These are phyloP conservation scores for Baccha elongata DNA, from an alignment of 2,888 invertebrate genomes.

Conservation along the genomic window DNA sequence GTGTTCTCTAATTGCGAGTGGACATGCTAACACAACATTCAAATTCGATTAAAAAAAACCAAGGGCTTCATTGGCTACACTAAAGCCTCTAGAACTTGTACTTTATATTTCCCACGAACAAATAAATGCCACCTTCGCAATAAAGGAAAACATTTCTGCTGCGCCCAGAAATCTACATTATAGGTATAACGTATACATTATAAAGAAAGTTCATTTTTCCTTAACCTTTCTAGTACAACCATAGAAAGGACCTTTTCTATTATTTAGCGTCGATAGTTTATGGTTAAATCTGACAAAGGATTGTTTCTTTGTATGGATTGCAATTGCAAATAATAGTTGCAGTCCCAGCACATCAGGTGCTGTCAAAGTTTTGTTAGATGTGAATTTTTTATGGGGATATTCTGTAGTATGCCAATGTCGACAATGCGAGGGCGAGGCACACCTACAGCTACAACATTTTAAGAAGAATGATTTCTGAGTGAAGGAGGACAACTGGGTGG, in stretches of 20 bases:
- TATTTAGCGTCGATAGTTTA: conserved; percentile 16
- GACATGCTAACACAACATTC: conserved; percentile 65
- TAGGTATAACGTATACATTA: no score
- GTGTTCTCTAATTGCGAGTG: conserved; percentile 50
- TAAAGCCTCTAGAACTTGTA: neutral
- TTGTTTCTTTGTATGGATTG: conserved; percentile 9
- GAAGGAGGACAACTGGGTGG: neutral
- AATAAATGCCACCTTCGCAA: conserved; percentile 27
- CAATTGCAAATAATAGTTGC: conserved; percentile 29
- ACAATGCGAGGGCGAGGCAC: conserved; percentile 40
- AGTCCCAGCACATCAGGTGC: neutral
- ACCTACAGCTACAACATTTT: conserved; percentile 54
- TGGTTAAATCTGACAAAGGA: conserved; percentile 39
- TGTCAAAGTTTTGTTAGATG: neutral
- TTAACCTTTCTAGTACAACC: neutral
- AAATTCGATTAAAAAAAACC: conserved; percentile 21
- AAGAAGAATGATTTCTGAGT: conserved; percentile 29
- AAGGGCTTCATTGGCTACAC: conserved; percentile 6
- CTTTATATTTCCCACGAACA: conserved; percentile 1
- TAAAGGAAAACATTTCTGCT: conserved; percentile 53
- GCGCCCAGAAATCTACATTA: conserved; percentile 33
- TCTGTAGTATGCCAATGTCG: conserved; percentile 26
- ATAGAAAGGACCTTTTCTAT: neutral
- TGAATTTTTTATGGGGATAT: conserved; percentile 19
- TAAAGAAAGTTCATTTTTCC: no score